Conservation (phyloP, 2,113 vertebrate species). For the Balaeniceps rex region DNA sequence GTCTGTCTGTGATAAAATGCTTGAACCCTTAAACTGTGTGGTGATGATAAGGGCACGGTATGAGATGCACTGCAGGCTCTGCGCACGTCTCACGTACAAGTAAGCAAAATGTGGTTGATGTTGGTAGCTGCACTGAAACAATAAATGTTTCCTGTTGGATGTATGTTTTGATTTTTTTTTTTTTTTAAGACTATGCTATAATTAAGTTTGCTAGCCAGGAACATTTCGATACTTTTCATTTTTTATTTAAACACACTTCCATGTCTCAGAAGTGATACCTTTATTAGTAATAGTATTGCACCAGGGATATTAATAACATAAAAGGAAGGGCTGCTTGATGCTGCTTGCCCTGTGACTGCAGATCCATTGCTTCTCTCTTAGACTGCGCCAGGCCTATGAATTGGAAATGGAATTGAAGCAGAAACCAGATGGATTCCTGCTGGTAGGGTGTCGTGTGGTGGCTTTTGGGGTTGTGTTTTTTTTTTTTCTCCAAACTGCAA, state of each 20-base stretch:
- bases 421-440: too few species aligned
- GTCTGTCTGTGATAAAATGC: neutral
- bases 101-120: neutral
- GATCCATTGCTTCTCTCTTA: neutral
- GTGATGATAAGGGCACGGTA: fast-evolving
- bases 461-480: neutral
- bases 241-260: neutral
- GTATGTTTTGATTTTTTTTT: neutral
- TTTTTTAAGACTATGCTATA: neutral
- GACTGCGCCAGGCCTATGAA: neutral
- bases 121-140: neutral
- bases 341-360: too few species aligned
- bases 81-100: fast-evolving
- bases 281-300: fast-evolving
- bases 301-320: fast-evolving
- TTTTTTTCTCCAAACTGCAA: neutral
- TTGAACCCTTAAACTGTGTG: neutral
- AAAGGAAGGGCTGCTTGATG: neutral
- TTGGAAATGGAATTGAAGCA: too few species aligned
- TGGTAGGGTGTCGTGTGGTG: neutral
- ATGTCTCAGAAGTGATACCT: fast-evolving
- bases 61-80: fast-evolving
- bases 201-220: neutral
- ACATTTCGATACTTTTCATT: fast-evolving
- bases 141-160: neutral